Conservation (phyloP, 2,888 invertebrate species). For the Trisateles emortualis region DNA sequence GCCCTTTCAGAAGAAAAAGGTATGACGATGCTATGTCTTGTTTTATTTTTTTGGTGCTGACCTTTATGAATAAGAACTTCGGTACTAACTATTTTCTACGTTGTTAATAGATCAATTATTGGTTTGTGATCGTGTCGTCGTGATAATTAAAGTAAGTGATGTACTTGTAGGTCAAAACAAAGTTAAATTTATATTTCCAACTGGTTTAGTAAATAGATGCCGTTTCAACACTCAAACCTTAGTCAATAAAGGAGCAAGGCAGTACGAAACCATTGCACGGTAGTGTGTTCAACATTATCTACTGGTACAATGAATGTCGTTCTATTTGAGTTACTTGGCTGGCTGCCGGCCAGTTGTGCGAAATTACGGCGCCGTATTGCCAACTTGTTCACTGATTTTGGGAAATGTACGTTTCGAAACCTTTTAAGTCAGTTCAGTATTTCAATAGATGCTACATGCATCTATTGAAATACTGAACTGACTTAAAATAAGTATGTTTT, state of each 20-base stretch:
- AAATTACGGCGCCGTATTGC: slow-evolving; percentile 40
- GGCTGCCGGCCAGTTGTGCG: slow-evolving; percentile 50
- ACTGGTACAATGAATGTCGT: slow-evolving; percentile 51
- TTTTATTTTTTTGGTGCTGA: too few relatives aligned
- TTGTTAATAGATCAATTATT: too few relatives aligned
- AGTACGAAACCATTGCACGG: slow-evolving; percentile 19
- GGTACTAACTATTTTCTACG: too few relatives aligned
- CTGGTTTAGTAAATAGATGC: neutral
- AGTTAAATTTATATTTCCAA: neutral
- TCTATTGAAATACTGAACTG: too few relatives aligned
- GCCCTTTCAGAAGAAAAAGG: too few relatives aligned
- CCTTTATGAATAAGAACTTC: too few relatives aligned
- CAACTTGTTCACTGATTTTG: slow-evolving; percentile 33
- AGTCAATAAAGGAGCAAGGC: slow-evolving; percentile 23
- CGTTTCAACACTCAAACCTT: slow-evolving; percentile 4
- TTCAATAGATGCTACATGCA: too few relatives aligned
- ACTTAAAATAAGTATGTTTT: too few relatives aligned
- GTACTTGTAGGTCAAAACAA: too few relatives aligned
- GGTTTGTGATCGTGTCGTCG: too few relatives aligned
- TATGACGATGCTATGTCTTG: too few relatives aligned
- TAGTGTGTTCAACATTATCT: slow-evolving; percentile 38
- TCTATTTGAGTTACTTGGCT: slow-evolving; percentile 53
- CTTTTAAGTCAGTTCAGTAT: neutral
- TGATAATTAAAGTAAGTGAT: too few relatives aligned
- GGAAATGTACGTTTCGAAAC: slow-evolving; percentile 3